phyloP scores from a whole-genome alignment of 2,888 invertebrate species.

The Drosophila parthenogenetica region DNA sequence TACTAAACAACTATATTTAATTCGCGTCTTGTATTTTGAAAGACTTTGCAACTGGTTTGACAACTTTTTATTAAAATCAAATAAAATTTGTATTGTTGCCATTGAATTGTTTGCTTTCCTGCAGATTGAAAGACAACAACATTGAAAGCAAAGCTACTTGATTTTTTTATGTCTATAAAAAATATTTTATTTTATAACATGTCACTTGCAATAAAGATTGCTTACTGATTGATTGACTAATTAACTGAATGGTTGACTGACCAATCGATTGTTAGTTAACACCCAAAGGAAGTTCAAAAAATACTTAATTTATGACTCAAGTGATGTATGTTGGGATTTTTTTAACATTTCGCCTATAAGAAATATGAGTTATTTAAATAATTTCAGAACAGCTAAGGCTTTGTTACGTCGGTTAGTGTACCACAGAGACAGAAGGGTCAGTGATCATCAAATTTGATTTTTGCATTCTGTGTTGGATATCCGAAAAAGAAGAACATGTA shows the following conservation, averaged over 20 bases:
- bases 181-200: slow-evolving; percentile 2
- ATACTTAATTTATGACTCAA: background rate
- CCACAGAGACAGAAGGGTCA: too few relatives aligned
- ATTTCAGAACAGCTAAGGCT: background rate
- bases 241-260: background rate
- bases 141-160: slow-evolving; percentile 11
- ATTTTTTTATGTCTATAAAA: slow-evolving; percentile 2
- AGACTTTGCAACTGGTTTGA: slow-evolving; percentile 13
- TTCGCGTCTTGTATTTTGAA: slow-evolving; percentile 1
- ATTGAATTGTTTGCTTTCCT: slow-evolving; percentile 21
- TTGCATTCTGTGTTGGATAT: too few relatives aligned
- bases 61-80: slow-evolving; percentile 11
- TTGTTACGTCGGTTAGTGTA: too few relatives aligned
- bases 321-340: too few relatives aligned
- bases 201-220: slow-evolving; percentile 5
- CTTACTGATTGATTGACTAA: background rate
- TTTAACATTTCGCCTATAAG: too few relatives aligned
- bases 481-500: too few relatives aligned
- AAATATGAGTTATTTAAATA: too few relatives aligned
- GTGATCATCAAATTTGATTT: too few relatives aligned
- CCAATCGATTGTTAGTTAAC: background rate
- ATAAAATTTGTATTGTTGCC: slow-evolving; percentile 9
- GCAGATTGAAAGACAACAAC: slow-evolving; percentile 23
- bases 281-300: background rate
- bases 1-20: slow-evolving; percentile 7